These are phyloP conservation scores for Drosophila kohkoa DNA, from an alignment of 1,140 invertebrate species.

Conservation along the genomic window DNA sequence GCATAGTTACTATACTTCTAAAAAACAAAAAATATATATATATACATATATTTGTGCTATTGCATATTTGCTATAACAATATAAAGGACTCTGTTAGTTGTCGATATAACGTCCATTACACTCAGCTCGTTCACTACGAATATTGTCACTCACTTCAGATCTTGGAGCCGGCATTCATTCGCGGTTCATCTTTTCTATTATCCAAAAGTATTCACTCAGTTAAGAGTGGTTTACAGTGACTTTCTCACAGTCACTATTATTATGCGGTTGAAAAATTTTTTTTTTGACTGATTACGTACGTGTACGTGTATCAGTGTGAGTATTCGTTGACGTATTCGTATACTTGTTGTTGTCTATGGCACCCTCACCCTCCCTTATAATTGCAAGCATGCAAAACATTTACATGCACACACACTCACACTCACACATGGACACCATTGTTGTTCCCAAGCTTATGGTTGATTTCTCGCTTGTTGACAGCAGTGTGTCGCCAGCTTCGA, in stretches of 20 bases:
- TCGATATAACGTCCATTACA: neutral
- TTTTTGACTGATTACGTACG: conserved; percentile 67
- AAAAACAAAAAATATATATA: no score
- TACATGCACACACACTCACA: conserved; percentile 50
- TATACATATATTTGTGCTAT: no score
- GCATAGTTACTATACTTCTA: no score
- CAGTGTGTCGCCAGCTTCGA: conserved; percentile 26
- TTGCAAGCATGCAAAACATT: conserved; percentile 77
- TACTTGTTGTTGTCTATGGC: conserved; percentile 35
- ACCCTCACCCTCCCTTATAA: conserved; percentile 75
- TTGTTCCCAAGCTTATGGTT: conserved; percentile 73
- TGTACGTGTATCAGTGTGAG: neutral
- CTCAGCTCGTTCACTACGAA: neutral
- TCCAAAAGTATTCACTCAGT: conserved; percentile 35
- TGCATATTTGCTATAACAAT: neutral
- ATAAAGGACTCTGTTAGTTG: neutral
- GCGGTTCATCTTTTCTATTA: conserved; percentile 3
- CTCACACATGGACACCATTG: conserved; percentile 60
- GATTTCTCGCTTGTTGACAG: conserved; percentile 46
- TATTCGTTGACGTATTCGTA: conserved; percentile 20
- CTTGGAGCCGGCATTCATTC: neutral
- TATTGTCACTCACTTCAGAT: neutral
- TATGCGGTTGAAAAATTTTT: conserved; percentile 65
- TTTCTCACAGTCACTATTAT: conserved; percentile 72
- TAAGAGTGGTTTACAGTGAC: conserved; percentile 32